phyloP scores from a whole-genome alignment of 2,113 vertebrate species.

The Pseudonaja textilis region DNA sequence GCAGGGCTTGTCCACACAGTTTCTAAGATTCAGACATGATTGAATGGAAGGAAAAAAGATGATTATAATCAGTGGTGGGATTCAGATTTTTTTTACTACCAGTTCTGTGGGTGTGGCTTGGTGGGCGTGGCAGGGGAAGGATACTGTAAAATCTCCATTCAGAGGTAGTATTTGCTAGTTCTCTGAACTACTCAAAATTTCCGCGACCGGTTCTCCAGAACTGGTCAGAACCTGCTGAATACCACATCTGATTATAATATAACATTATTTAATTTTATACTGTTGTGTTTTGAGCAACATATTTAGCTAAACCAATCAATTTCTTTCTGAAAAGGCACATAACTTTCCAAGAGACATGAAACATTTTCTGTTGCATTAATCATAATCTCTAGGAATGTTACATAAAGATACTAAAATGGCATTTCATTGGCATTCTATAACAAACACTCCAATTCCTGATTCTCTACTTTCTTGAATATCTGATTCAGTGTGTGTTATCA shows the following conservation, averaged over 20 bases:
- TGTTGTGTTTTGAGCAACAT: background rate
- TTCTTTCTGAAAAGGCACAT: background rate
- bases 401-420: background rate
- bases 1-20: background rate
- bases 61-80: no score
- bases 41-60: no score
- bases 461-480: background rate
- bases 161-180: no score
- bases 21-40: background rate
- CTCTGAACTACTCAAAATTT: no score
- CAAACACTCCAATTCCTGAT: background rate
- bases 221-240: no score
- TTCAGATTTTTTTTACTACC: no score
- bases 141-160: no score
- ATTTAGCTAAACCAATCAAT: background rate
- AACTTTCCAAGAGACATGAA: background rate
- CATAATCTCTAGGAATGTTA: background rate
- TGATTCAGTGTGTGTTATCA: background rate
- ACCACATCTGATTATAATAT: no score
- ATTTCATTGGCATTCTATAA: background rate
- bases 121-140: no score
- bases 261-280: no score
- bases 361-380: background rate
- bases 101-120: no score
- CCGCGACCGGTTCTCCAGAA: no score